Percentiles rank a stretch among this genome's conserved stretches.
Conservation (phyloP, 2,888 invertebrate genomes). For the Agrypnus murinus region DNA sequence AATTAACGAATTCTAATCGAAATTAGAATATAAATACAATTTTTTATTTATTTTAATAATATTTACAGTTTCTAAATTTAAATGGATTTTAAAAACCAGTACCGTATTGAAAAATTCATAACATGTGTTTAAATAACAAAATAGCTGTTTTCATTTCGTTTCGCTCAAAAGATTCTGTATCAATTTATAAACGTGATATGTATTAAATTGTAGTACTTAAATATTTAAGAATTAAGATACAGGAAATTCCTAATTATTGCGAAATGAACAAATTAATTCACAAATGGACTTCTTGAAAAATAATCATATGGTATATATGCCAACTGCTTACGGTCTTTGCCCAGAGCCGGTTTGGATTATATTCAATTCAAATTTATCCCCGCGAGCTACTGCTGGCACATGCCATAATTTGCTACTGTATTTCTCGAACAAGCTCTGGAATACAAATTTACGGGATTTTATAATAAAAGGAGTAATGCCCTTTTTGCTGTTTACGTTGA, state of each 20-base stretch:
- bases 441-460: slow-evolving; percentile 23
- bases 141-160: not conserved
- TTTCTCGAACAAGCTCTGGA: slow-evolving; percentile 37
- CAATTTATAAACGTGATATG: slow-evolving; percentile 7
- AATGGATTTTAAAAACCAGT: slow-evolving; percentile 21
- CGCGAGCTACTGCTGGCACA: slow-evolving; percentile 44
- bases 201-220: not conserved
- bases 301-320: slow-evolving; percentile 27
- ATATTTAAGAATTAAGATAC: not conserved
- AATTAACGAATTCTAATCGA: slow-evolving; percentile 10
- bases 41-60: not conserved
- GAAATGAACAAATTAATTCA: slow-evolving; percentile 45
- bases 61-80: not conserved
- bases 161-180: slow-evolving; percentile 12
- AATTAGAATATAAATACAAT: slow-evolving; percentile 14
- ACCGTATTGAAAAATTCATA: slow-evolving; percentile 11
- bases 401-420: slow-evolving; percentile 50
- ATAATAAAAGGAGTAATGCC: slow-evolving; percentile 1
- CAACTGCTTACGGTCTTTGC: slow-evolving; percentile 44
- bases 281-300: slow-evolving; percentile 29
- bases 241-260: slow-evolving; percentile 31
- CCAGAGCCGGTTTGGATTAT: slow-evolving; percentile 49
- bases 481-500: not conserved
- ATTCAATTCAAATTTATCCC: slow-evolving; percentile 49
- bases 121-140: slow-evolving; percentile 9